A percentile compares a stretch with the other conserved stretches of the same genome.
Conservation (phyloP, 2,797 vertebrate species). For the Centropyge bicolor region DNA sequence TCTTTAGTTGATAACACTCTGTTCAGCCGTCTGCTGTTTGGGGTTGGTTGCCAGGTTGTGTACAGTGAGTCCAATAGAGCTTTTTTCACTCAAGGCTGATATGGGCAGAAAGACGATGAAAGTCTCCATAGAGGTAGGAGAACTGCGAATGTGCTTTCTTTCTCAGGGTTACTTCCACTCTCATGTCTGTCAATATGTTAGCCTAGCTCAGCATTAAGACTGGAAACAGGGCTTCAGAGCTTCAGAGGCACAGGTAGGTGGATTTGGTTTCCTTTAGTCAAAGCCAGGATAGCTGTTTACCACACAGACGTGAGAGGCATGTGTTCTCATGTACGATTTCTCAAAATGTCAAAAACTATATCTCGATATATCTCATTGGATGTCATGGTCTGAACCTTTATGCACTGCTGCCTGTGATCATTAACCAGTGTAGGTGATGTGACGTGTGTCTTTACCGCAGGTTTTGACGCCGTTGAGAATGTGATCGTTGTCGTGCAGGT, state of each 20-base stretch:
- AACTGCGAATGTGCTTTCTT: neutral
- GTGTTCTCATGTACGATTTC: neutral
- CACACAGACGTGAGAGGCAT: neutral
- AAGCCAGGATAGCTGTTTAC: neutral
- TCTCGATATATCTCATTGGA: neutral
- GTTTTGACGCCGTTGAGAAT: constrained; percentile 82
- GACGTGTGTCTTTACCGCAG: constrained; percentile 87
- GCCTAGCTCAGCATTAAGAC: neutral
- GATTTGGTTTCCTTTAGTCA: neutral
- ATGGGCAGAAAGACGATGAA: neutral
- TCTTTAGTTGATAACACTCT: neutral
- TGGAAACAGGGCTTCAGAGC: neutral
- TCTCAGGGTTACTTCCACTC: neutral
- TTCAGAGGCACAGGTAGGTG: neutral
- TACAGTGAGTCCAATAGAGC: neutral
- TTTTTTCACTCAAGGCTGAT: neutral
- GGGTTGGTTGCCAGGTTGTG: neutral
- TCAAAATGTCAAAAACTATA: neutral
- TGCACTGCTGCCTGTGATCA: neutral
- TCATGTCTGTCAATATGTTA: neutral
- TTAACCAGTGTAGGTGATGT: neutral
- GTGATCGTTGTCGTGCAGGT: constrained; percentile 86
- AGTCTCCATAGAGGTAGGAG: neutral
- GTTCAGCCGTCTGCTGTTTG: neutral
- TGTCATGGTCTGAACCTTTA: neutral